Evolutionary conservation across 2,888 invertebrate species (phyloP), one percentile per base, ranked within the genome.

Genomic region (Phaonia tiefii): DNA sequence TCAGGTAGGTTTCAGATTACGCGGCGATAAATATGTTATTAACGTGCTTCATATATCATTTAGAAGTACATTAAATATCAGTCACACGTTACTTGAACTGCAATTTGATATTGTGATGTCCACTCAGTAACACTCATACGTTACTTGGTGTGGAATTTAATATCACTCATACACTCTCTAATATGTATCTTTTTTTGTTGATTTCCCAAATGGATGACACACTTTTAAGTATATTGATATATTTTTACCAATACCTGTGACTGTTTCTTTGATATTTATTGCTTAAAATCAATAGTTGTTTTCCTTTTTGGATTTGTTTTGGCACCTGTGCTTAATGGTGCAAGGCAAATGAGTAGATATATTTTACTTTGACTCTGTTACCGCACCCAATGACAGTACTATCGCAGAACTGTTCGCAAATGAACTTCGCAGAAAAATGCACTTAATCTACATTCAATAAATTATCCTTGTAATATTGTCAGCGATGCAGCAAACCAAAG

Each of bases 391-490:
- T 67, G 73, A 70, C 31, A 31, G 31, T 51, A 74, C 17, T 56
- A 75, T 72, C 66, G 63, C 60, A 26, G 51, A 72, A 80, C 60
- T 70, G 63, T 65, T 26, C 46, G 17, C 31, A 31, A 31, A 22
- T 65, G 65, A 51, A 69, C 65, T 51, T 75, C 26, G 31, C 7
- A 63, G 4, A 31, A 25, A 44, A 37, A 5, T 25, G 13, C 56
- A 58, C 73, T 69, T 74, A 71, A 79, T 75, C 26, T 66, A 71
- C 63, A 31, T 67, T 77, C 70, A 73, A 75, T 75, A 78, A 75
- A 69, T 75, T 75, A 81, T 78, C 49, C 60, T 67, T 77, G 67
- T 58, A 31, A 31, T 51, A 49, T 67, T 31, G 49, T 44, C 67
- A 49, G n/a, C n/a, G 17, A 20, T 49, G 17, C 31, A n/a, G 42